Evolutionary conservation across 2,113 vertebrate genomes (phyloP), one percentile per base, ranked within the genome.

Genomic region (Burhinus bistriatus): DNA sequence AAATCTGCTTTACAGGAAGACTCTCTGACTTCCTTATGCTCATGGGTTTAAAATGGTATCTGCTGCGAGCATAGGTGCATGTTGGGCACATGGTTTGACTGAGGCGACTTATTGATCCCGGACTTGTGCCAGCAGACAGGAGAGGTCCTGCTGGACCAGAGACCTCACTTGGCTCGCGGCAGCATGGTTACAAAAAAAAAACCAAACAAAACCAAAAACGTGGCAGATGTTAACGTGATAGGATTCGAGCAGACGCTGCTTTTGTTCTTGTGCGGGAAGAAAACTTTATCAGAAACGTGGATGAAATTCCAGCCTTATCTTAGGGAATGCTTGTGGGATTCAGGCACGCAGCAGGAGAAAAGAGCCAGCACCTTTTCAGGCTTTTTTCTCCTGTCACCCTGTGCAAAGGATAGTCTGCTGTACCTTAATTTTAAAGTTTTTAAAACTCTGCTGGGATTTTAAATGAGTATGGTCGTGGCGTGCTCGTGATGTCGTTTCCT

Each of bases 231-330:
- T 90, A 52, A 10, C 0, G 2, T 65, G 59, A 69, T 47, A 85
- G 32, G 34, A 70, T 78, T 84, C 1, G 1, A 85, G 78, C 75
- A 82, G 89, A 73, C 72, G 38, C 83, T 69, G 78, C 21, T 45
- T 96, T 91, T 97, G 64, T 52, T 94, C 82, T 89, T 52, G 15
- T 81, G 59, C 13, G 0, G 47, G 65, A 88, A 64, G 70, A 49
- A 80, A 87, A 83, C 90, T 95, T 90, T 69, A 51, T 79, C 47
- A 87, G 65, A 93, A 96, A 45, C 38, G 11, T 7, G 5, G 93
- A 68, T 95, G 89, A 95, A 96, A 96, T 94, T 93, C 21, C 58
- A 93, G 47, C 34, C 90, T 96, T 95, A 91, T 95, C 95, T 95
- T 71, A 62, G 72, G 76, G 90, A 91, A 80, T 64, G 34, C 3